Base-by-base conservation (phyloP, 2,797 vertebrate genomes). In the Acanthornis magna region DNA sequence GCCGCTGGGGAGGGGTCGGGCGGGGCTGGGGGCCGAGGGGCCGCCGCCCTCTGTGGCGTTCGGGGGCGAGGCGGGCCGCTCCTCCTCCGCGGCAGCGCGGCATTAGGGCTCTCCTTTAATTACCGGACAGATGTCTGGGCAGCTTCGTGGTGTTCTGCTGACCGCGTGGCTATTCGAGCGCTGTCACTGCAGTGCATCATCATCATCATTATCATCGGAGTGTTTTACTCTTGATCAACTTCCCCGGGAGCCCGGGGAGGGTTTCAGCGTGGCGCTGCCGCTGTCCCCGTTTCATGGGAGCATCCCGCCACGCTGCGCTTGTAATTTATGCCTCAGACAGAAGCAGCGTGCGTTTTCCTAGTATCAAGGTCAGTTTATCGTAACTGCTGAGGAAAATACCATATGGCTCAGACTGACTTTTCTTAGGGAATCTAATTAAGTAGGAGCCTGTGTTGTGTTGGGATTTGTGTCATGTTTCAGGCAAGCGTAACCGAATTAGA, bases 321-420 rank as follows among this genome's bases (percentile, higher is more conserved):
- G 55, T 65, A 17, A 61, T 84, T 63, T 47, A 14, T 58, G 80
- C 54, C 32, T 75, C 83, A 20, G 76, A 34, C 70, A 40, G 85
- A 29, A 55, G 90, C 94, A 65, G 82, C 75, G 36, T 62, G 91
- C 77, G 12, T 78, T 93, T 96, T 40, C 53, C 66, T 57, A 71
- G 85, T 65, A 95, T 95, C 95, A 96, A 96, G 96, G 97, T 96
- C 96, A 96, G 91, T 86, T 95, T 88, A 79, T 93, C 48, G 91
- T 79, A 89, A 54, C 47, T 93, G 80, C 91, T 65, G 82, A 58
- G 88, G 96, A 89, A 96, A 96, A 95, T 87, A 70, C 90, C 93
- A 84, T 96, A 91, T 97, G 95, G 93, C 72, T 95, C n/a, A 13
- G 71, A 68, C 89, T 90, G 91, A 75, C 83, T 90, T 84, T 83